Percentiles rank a stretch among this genome's conserved stretches.
Evolutionary conservation across 2,888 invertebrate species (phyloP).

Genomic region (Emesis russula): DNA sequence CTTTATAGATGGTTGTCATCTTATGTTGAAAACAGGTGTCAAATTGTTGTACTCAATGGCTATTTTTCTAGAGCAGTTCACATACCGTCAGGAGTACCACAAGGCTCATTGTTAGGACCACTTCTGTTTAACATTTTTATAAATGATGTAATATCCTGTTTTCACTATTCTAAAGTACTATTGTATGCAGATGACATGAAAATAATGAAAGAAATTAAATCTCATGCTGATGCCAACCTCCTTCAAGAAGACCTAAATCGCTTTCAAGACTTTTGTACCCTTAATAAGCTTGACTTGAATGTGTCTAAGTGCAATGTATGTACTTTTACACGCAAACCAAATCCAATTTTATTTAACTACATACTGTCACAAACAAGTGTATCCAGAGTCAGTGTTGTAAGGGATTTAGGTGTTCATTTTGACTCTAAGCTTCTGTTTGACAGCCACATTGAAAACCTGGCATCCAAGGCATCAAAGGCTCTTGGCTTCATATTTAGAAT

Average conservation of each 20-base stretch:
- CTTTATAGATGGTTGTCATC: too few species aligned
- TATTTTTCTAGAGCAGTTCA: slow-evolving; percentile 29
- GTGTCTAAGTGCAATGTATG: not conserved
- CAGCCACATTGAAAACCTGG: slow-evolving; percentile 15
- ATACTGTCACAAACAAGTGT: not conserved
- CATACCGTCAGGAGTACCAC: not conserved
- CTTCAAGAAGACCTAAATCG: slow-evolving; percentile 42
- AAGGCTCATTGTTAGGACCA: too few species aligned
- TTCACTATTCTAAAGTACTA: too few species aligned
- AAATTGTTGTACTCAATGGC: not conserved
- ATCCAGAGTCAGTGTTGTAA: not conserved
- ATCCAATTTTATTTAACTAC: slow-evolving; percentile 2
- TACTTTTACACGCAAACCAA: slow-evolving; percentile 2
- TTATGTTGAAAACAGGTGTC: too few species aligned
- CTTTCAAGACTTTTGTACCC: not conserved
- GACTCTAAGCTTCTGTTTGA: slow-evolving; percentile 6
- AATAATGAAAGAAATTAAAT: slow-evolving; percentile 40
- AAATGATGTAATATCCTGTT: too few species aligned
- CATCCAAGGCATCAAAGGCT: slow-evolving; percentile 10
- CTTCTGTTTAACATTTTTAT: too few species aligned
- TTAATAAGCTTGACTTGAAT: not conserved
- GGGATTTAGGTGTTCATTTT: not conserved
- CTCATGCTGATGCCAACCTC: not conserved
- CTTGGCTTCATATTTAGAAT: not conserved
- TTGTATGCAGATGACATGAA: slow-evolving; percentile 38